A percentile compares a stretch with the other conserved stretches of the same genome.
phyloP scores from a whole-genome alignment of 2,113 vertebrate species.

The Platysternon megacephalum region DNA sequence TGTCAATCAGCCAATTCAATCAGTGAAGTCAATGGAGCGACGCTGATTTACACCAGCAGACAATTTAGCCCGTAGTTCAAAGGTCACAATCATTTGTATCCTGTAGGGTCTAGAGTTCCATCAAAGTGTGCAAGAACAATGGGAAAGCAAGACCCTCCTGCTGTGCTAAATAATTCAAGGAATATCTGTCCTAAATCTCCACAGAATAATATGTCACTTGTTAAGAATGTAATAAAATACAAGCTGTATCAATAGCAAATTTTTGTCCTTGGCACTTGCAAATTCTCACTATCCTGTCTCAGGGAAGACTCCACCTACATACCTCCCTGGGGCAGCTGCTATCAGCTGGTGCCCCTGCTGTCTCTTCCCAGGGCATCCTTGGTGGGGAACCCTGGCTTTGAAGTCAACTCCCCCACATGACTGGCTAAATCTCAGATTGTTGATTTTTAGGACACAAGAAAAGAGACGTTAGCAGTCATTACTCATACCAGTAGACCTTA shows the following conservation, averaged over 20 bases:
- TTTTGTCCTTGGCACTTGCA: background rate
- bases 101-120: background rate
- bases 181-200: background rate
- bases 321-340: background rate
- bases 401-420: background rate
- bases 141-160: background rate
- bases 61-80: background rate
- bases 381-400: background rate
- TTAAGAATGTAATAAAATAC: background rate
- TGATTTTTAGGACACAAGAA: fast-evolving
- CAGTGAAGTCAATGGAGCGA: background rate
- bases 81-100: background rate
- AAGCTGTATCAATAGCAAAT: background rate
- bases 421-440: background rate
- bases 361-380: background rate
- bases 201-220: background rate
- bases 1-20: fast-evolving
- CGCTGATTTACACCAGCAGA: background rate
- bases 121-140: background rate
- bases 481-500: fast-evolving
- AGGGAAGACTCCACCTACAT: background rate
- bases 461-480: background rate
- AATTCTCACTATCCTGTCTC: background rate
- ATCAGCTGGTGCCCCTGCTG: background rate
- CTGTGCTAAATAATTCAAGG: background rate